These are phyloP conservation scores for Drosophila melanica DNA, from an alignment of 1,140 invertebrate genomes.

Conservation along the genomic window DNA sequence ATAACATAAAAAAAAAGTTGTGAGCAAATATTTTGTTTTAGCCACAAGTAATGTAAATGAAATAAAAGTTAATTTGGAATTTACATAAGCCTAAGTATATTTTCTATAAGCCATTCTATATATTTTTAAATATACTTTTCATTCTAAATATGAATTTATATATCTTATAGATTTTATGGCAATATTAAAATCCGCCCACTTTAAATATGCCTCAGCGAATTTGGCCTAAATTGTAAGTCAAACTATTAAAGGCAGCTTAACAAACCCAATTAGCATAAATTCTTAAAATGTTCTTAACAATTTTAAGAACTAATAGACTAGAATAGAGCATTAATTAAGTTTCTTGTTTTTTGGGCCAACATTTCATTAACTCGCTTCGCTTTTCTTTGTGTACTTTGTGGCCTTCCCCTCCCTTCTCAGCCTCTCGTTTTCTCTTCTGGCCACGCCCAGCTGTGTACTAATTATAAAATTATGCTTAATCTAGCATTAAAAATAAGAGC, in stretches of 20 bases:
- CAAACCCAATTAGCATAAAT: constrained; percentile 1
- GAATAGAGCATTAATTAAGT: constrained; percentile 19
- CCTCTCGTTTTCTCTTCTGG: neutral
- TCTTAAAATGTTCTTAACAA: neutral
- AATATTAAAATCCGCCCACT: too few relatives aligned
- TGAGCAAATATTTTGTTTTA: neutral
- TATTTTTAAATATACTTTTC: too few relatives aligned
- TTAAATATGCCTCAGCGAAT: too few relatives aligned
- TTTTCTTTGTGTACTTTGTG: constrained; percentile 5
- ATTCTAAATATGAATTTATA: too few relatives aligned
- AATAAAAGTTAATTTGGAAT: neutral
- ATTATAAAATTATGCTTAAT: constrained; percentile 68
- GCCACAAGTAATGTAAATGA: constrained; percentile 1
- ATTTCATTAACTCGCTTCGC: constrained; percentile 19
- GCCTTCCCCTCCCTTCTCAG: neutral
- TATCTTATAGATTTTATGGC: too few relatives aligned
- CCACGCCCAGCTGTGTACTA: constrained; percentile 41
- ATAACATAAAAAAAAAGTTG: neutral
- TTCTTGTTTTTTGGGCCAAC: constrained; percentile 5
- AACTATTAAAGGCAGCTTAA: constrained; percentile 8
- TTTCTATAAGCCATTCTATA: too few relatives aligned
- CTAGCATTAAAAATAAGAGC: constrained; percentile 47
- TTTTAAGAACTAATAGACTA: constrained; percentile 8
- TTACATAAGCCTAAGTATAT: too few relatives aligned
- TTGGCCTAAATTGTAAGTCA: too few relatives aligned